These are phyloP conservation scores for Myoxocephalus aenaeus DNA, from an alignment of 2,797 vertebrate species.

Conservation along the genomic window DNA sequence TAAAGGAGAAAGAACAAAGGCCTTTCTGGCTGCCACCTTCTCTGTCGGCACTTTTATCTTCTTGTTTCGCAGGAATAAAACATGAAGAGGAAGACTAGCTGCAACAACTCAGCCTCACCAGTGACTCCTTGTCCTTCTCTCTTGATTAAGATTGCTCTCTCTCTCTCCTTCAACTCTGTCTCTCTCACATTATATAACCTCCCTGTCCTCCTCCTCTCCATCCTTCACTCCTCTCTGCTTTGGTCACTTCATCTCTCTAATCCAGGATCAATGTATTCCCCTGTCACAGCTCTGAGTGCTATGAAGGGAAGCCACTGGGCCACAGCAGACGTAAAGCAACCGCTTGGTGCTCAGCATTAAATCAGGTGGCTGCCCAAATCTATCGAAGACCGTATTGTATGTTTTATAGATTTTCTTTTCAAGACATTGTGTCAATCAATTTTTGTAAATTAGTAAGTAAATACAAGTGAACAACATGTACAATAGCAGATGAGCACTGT, in stretches of 20 bases:
- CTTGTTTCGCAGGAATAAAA: constrained; percentile 20
- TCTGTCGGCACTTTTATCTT: constrained; percentile 23
- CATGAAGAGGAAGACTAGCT: constrained; percentile 31
- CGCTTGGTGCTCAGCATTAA: constrained; percentile 44
- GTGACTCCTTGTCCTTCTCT: constrained; percentile 19
- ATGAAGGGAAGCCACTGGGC: constrained; percentile 41
- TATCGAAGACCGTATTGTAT: constrained; percentile 35
- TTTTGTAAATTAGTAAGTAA: constrained; percentile 35
- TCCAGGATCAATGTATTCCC: constrained; percentile 65
- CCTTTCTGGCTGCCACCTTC: constrained; percentile 13
- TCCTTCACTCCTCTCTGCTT: constrained; percentile 40
- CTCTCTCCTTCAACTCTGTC: constrained; percentile 13
- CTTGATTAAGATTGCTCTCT: constrained; percentile 25
- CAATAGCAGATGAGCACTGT: constrained; percentile 19
- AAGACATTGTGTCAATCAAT: constrained; percentile 29
- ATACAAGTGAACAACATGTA: constrained; percentile 14
- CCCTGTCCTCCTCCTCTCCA: constrained; percentile 10
- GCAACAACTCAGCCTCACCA: constrained; percentile 4
- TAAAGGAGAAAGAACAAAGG: background rate
- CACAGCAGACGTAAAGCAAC: constrained; percentile 25
- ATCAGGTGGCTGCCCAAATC: constrained; percentile 69
- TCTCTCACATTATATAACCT: constrained; percentile 15
- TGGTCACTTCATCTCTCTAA: constrained; percentile 58
- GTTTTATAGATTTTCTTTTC: constrained; percentile 34
- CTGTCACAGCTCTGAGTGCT: constrained; percentile 52